These are phyloP conservation scores for Tauraco hartlaubi DNA, from an alignment of 2,797 vertebrate genomes.

Conservation along the genomic window DNA sequence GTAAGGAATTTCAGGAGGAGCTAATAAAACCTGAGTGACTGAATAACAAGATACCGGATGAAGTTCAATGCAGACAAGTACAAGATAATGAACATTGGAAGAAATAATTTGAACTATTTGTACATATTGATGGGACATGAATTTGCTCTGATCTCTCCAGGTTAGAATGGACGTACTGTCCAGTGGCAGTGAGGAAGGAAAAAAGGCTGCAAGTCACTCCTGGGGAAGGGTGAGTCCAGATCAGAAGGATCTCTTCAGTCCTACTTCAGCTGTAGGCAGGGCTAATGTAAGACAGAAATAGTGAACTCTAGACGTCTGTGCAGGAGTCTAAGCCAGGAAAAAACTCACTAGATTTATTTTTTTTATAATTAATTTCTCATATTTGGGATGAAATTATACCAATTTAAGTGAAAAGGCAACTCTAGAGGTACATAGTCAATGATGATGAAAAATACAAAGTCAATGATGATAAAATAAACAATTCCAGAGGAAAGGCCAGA, in stretches of 20 bases:
- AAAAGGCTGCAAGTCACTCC: not conserved
- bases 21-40: constrained; percentile 53
- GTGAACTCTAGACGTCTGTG: not conserved
- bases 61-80: constrained; percentile 27
- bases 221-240: not conserved
- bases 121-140: not conserved
- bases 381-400: not conserved
- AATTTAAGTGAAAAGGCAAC: not conserved
- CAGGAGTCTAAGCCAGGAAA: not conserved
- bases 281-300: not conserved
- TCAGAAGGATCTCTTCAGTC: not conserved
- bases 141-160: constrained; percentile 14
- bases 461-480: not conserved
- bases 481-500: not conserved
- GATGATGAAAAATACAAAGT: too few species aligned
- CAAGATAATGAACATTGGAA: constrained; percentile 15
- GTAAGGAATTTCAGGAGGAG: constrained; percentile 38
- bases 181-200: not conserved
- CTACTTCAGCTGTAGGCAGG: not conserved
- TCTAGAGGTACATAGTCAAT: not conserved
- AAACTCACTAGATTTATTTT: not conserved
- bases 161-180: not conserved
- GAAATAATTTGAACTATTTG: constrained; percentile 56
- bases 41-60: constrained; percentile 43
- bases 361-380: not conserved